Percentiles rank a stretch among this genome's conserved stretches.
Conservation (phyloP, 2,888 invertebrate genomes). For the Cheilosia grossa region DNA sequence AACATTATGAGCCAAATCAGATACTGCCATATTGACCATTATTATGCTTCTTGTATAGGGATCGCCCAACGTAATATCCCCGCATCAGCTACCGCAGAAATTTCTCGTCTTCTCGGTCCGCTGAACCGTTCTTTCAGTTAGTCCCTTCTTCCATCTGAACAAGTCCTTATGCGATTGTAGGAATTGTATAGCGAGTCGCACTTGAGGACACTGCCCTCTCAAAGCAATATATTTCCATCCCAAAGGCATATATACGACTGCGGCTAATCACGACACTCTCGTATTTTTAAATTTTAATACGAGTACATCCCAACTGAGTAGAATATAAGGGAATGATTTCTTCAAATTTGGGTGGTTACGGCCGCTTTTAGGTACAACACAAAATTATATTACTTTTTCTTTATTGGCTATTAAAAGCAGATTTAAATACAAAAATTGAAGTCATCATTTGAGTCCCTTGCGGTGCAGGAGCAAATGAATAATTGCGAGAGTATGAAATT, state of each 20-base stretch:
- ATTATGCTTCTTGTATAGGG: constrained; percentile 1
- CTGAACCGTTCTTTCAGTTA: constrained; percentile 42
- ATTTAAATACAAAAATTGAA: constrained; percentile 54
- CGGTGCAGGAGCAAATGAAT: background rate
- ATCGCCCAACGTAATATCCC: background rate
- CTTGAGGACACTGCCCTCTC: constrained; percentile 35
- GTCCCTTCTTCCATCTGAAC: constrained; percentile 34
- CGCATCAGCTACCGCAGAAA: background rate
- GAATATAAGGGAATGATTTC: constrained; percentile 57
- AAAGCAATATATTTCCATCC: constrained; percentile 25
- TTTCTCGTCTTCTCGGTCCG: constrained; percentile 30
- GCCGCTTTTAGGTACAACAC: constrained; percentile 47
- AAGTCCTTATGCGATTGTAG: constrained; percentile 29
- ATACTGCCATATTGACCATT: constrained; percentile 14
- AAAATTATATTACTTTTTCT: constrained; percentile 48
- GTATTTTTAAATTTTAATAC: constrained; percentile 61
- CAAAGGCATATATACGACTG: constrained; percentile 42
- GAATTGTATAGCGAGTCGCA: constrained; percentile 50
- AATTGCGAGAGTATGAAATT: constrained; percentile 9
- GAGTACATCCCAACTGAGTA: constrained; percentile 47
- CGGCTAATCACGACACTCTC: constrained; percentile 55
- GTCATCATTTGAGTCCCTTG: constrained; percentile 23
- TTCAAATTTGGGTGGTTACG: constrained; percentile 25
- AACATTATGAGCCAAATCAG: constrained; percentile 14
- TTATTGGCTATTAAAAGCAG: constrained; percentile 49